Percentiles rank a stretch among this genome's conserved stretches.
Evolutionary conservation across 2,113 vertebrate genomes (phyloP).

Genomic region (Leucosticte australis): DNA sequence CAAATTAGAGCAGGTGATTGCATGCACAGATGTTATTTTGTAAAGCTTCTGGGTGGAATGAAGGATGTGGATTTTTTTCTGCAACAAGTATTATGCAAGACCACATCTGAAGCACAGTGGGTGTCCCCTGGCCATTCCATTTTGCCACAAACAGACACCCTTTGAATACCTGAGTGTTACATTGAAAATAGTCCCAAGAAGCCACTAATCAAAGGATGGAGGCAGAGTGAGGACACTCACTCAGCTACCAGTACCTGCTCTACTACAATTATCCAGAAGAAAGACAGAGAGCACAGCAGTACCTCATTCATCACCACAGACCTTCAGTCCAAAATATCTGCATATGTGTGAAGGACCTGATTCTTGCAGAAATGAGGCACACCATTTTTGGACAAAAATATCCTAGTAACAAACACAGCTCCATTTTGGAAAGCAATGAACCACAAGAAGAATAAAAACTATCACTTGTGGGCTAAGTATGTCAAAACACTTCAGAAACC

Average conservation of each 20-base stretch:
- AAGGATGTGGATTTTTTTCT: neutral
- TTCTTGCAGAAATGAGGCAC: neutral
- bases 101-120: neutral
- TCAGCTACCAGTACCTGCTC: neutral
- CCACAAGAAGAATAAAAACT: neutral
- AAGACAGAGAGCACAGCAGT: neutral
- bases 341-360: neutral
- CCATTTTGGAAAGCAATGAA: neutral
- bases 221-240: neutral
- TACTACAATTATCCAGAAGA: neutral
- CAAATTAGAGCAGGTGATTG: slow-evolving; percentile 20
- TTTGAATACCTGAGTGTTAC: neutral
- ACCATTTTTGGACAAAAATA: neutral
- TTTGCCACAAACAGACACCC: neutral
- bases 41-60: neutral
- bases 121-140: neutral
- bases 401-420: neutral
- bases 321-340: neutral
- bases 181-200: neutral
- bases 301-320: neutral
- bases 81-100: neutral
- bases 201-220: neutral
- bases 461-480: neutral
- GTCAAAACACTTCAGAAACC: neutral
- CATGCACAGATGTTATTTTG: neutral